These are phyloP conservation scores for Phytoseiulus persimilis DNA, from an alignment of 2,888 invertebrate species.

Conservation along the genomic window DNA sequence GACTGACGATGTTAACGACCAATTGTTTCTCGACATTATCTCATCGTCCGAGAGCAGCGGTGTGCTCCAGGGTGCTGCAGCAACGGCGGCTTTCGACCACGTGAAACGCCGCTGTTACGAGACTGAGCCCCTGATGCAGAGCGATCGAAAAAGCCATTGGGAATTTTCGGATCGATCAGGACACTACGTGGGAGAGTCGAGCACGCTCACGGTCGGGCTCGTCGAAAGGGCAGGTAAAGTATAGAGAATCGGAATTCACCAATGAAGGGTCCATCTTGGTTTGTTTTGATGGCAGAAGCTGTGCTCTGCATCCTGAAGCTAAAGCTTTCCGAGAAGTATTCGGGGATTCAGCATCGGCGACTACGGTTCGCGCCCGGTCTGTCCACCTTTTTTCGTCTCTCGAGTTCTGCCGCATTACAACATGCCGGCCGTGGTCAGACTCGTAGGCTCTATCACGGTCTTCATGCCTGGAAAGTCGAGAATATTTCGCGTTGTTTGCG, in stretches of 20 bases:
- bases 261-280: neutral
- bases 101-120: too few relatives aligned
- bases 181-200: neutral
- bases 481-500: neutral
- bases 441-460: slow-evolving; percentile 30
- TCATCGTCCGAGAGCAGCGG: neutral
- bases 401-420: neutral
- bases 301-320: neutral
- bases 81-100: neutral
- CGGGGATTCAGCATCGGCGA: neutral
- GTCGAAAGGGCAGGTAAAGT: neutral
- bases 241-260: neutral
- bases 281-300: neutral
- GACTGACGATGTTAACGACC: neutral
- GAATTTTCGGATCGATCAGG: neutral
- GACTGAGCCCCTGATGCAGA: neutral
- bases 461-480: slow-evolving; percentile 13
- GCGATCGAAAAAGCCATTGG: neutral
- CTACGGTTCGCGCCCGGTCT: neutral
- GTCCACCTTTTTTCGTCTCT: neutral
- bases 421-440: slow-evolving; percentile 35
- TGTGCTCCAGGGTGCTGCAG: neutral
- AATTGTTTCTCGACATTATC: neutral
- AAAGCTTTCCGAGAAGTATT: neutral
- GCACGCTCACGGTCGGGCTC: neutral